Evolutionary conservation across 2,113 vertebrate species (phyloP).

Genomic region (Austrofundulus limnaeus): DNA sequence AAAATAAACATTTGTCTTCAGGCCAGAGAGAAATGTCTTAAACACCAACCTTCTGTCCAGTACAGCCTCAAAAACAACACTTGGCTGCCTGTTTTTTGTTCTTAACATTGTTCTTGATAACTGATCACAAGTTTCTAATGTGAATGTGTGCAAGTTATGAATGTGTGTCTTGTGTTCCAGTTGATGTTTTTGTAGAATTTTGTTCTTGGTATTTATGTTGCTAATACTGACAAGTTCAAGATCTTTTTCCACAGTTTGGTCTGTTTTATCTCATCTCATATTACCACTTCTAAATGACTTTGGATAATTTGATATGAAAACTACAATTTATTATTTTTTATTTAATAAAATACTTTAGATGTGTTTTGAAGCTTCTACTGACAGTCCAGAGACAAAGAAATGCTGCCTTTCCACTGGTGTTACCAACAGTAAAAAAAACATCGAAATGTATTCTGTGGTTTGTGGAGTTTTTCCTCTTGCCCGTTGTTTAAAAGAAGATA

Average conservation of each 20-base stretch:
- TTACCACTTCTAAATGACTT: no score
- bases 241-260: background rate
- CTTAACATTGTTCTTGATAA: background rate
- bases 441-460: slow-evolving; percentile 47
- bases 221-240: no score
- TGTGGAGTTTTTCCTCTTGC: slow-evolving; percentile 30
- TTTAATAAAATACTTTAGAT: background rate
- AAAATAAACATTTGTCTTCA: background rate
- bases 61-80: background rate
- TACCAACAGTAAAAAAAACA: slow-evolving; percentile 23
- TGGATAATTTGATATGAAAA: background rate
- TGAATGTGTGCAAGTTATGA: background rate
- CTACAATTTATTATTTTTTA: background rate
- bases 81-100: background rate
- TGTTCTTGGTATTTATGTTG: background rate
- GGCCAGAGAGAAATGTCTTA: background rate
- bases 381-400: background rate
- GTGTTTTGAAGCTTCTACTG: no score
- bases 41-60: background rate
- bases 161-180: background rate
- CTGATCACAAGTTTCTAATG: background rate
- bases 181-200: background rate
- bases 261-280: background rate
- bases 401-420: slow-evolving; percentile 1
- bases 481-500: slow-evolving; percentile 46